Percentiles rank a stretch among this genome's conserved stretches.
Conservation (phyloP, 1,140 invertebrate genomes). For the Stegodyphus dumicola region DNA sequence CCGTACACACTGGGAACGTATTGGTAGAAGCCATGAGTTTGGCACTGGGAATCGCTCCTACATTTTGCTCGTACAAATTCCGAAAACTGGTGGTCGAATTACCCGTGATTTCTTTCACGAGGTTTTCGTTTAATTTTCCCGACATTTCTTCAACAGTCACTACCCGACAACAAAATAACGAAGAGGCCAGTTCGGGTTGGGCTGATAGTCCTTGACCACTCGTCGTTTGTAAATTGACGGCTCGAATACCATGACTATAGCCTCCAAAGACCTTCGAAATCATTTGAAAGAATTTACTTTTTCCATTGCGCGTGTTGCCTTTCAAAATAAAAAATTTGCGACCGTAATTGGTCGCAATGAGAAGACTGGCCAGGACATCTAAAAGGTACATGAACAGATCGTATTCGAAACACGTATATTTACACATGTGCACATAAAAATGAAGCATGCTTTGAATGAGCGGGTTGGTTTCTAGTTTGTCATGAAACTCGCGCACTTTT, state of each 20-base stretch:
- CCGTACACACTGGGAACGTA: neutral
- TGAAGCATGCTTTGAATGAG: neutral
- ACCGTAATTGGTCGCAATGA: conserved; percentile 42
- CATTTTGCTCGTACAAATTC: conserved; percentile 22
- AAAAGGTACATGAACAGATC: conserved; percentile 8
- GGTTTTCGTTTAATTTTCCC: conserved; percentile 23
- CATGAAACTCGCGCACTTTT: neutral
- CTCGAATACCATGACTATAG: conserved; percentile 3
- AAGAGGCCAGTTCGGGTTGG: conserved; percentile 9
- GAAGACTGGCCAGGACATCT: conserved; percentile 8
- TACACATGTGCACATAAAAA: conserved; percentile 5
- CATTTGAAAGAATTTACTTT: conserved; percentile 34
- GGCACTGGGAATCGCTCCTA: conserved; percentile 15
- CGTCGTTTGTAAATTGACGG: conserved; percentile 4
- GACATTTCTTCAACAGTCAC: conserved; percentile 17
- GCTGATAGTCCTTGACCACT: neutral
- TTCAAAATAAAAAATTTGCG: conserved; percentile 33
- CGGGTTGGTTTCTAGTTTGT: neutral
- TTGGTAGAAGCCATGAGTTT: conserved; percentile 31
- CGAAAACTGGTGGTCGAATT: conserved; percentile 6
- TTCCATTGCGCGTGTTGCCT: neutral
- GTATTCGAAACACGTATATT: conserved; percentile 13
- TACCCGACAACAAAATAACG: conserved; percentile 13
- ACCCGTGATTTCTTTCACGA: conserved; percentile 31
- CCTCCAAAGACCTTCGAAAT: conserved; percentile 7